Evolutionary conservation across 2,113 vertebrate species (phyloP).

Genomic region (Trinectes maculatus): DNA sequence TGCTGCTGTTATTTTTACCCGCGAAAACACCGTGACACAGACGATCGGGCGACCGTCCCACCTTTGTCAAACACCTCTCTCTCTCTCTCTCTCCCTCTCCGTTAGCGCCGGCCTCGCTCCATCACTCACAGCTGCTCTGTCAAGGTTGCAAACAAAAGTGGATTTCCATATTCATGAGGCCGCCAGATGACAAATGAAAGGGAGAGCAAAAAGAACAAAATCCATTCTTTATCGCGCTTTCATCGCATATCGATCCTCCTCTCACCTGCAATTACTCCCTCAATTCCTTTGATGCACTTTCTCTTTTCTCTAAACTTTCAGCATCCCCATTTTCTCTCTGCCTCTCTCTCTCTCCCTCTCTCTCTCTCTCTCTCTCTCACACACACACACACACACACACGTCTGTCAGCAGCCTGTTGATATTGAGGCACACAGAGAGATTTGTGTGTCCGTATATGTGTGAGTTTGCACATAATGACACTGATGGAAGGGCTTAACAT

Average conservation of each 20-base stretch:
- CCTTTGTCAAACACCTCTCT: neutral
- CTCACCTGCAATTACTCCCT: constrained; percentile 49
- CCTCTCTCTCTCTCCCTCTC: constrained; percentile 6
- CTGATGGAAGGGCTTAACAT: constrained; percentile 43
- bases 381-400: no score
- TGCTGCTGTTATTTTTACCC: neutral
- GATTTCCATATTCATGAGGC: constrained; percentile 62
- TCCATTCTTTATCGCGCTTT: constrained; percentile 43
- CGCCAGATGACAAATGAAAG: constrained; percentile 39
- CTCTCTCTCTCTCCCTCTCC: neutral
- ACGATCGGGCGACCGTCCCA: constrained; percentile 4
- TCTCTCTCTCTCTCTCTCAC: neutral
- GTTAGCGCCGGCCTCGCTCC: neutral
- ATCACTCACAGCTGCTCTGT: constrained; percentile 33
- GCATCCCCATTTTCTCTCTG: neutral
- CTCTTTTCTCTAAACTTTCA: constrained; percentile 19
- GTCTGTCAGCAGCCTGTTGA: constrained; percentile 39
- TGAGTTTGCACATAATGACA: constrained; percentile 15
- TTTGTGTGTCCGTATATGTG: neutral
- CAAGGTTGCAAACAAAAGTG: constrained; percentile 54
- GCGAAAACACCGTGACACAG: constrained; percentile 14
- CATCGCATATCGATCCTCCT: constrained; percentile 50
- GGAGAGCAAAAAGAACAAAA: constrained; percentile 29
- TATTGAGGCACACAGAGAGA: neutral
- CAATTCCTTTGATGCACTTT: constrained; percentile 27